Percentiles rank a stretch among this genome's conserved stretches.
Conservation (phyloP, 2,113 vertebrate species). For the Tenebrosternarchus preto region DNA sequence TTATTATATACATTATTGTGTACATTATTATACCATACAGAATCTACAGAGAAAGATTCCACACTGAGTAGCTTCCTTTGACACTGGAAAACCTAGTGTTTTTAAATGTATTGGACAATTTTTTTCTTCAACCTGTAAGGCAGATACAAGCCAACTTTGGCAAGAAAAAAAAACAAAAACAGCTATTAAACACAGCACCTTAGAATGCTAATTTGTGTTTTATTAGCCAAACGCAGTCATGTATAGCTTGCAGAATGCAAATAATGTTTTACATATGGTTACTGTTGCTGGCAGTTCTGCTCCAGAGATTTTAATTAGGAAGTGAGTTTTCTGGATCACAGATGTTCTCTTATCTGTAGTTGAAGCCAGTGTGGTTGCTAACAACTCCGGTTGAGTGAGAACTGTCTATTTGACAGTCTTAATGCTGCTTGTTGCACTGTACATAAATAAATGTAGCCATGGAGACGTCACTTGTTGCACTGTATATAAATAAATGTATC, state of each 20-base stretch:
- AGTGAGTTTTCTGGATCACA: conserved; percentile 69
- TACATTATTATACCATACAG: too few relatives aligned
- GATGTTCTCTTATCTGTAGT: conserved; percentile 75
- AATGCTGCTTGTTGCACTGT: conserved; percentile 57
- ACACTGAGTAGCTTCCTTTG: too few relatives aligned
- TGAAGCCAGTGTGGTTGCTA: conserved; percentile 66
- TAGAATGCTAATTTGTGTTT: conserved; percentile 70
- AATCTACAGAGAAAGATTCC: too few relatives aligned
- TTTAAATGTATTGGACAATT: conserved; percentile 29
- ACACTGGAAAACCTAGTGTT: conserved; percentile 5
- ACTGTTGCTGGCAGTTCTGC: conserved; percentile 68
- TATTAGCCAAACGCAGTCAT: conserved; percentile 67
- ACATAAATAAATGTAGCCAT: too few relatives aligned
- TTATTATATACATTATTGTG: too few relatives aligned
- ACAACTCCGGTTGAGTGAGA: conserved; percentile 68
- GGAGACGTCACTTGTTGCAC: too few relatives aligned
- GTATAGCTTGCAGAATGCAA: conserved; percentile 74
- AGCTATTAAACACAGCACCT: conserved; percentile 24
- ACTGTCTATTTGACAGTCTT: conserved; percentile 70
- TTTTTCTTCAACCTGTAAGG: conserved; percentile 19
- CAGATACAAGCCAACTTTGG: background rate
- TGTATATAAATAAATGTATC: too few relatives aligned
- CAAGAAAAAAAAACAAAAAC: background rate
- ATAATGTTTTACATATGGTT: conserved; percentile 68
- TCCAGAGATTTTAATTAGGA: conserved; percentile 68